A percentile compares a stretch with the other conserved stretches of the same genome.
phyloP scores from a whole-genome alignment of 1,140 invertebrate species.

The Calliphora vicina region DNA sequence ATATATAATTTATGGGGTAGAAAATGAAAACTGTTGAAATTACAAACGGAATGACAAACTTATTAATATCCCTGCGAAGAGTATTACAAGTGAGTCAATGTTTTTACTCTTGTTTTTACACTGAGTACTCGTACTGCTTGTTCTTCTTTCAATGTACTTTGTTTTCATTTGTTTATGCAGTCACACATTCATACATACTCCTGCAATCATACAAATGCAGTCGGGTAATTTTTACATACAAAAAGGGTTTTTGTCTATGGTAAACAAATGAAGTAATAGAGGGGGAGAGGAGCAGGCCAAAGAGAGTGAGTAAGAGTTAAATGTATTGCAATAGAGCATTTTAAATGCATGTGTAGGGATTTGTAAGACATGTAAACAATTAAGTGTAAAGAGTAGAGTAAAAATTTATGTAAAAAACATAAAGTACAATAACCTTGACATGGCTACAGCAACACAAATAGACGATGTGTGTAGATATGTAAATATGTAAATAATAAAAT shows the following conservation, averaged over 20 bases:
- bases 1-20: no score
- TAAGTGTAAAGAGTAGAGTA: background rate
- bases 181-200: background rate
- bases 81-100: slow-evolving; percentile 12
- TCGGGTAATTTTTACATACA: no score
- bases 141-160: background rate
- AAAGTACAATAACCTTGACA: slow-evolving; percentile 34
- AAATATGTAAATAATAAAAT: slow-evolving; percentile 4
- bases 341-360: background rate
- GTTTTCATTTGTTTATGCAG: background rate
- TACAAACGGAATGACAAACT: no score
- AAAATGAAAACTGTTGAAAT: no score
- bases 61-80: no score
- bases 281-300: background rate
- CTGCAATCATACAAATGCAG: no score
- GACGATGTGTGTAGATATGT: background rate
- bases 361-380: background rate
- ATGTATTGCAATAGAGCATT: no score
- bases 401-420: background rate
- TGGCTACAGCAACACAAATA: slow-evolving; percentile 7
- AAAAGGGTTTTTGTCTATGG: background rate
- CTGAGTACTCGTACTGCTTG: background rate
- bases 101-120: background rate
- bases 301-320: background rate
- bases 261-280: no score